Conservation (phyloP, 2,113 vertebrate species). For the Zonotrichia leucophrys region DNA sequence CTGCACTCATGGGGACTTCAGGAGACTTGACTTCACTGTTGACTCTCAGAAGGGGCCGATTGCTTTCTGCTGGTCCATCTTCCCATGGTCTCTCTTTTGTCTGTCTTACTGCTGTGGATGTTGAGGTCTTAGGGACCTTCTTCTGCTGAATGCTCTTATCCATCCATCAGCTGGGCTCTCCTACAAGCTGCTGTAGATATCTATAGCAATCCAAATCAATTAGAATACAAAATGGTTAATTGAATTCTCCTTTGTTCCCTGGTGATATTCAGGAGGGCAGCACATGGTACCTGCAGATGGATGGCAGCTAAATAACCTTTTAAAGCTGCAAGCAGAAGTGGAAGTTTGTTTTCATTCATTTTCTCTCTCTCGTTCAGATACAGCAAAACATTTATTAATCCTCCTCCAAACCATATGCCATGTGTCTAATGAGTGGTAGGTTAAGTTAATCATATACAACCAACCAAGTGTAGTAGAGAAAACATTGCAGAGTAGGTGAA, state of each 20-base stretch:
- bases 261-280: constrained; percentile 56
- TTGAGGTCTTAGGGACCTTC: not conserved
- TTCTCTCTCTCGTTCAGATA: constrained; percentile 67
- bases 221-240: constrained; percentile 28
- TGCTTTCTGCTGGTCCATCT: not conserved
- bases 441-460: constrained; percentile 70
- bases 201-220: not conserved
- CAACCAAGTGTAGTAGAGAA: constrained; percentile 60
- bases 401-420: constrained; percentile 80
- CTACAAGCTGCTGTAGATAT: not conserved
- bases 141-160: not conserved
- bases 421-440: constrained; percentile 74
- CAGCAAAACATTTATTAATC: constrained; percentile 78
- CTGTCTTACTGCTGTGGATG: not conserved
- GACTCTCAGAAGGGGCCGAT: not conserved
- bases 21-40: not conserved
- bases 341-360: constrained; percentile 77
- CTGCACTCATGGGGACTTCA: not conserved
- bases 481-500: not conserved
- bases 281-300: constrained; percentile 56
- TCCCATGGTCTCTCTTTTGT: not conserved
- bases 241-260: constrained; percentile 32
- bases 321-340: constrained; percentile 69
- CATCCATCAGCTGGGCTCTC: not conserved
- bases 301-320: constrained; percentile 70